Conservation (phyloP, 2,113 vertebrate genomes). For the Hippocampus mohnikei region DNA sequence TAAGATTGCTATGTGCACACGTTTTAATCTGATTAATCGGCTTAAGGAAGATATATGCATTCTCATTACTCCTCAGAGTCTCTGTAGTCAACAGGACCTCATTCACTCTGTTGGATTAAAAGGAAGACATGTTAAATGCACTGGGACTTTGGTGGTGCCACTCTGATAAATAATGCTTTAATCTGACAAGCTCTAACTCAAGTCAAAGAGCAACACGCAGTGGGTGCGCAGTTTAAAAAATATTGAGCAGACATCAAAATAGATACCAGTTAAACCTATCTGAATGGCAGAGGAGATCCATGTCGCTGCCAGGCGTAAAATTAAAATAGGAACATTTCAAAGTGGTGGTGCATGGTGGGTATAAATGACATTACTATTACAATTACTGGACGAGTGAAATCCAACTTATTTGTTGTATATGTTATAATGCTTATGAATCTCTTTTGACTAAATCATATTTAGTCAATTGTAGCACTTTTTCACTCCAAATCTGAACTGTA, state of each 20-base stretch:
- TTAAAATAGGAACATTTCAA: background rate
- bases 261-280: background rate
- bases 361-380: background rate
- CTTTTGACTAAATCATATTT: no score
- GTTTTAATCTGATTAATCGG: conserved; percentile 61
- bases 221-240: background rate
- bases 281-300: background rate
- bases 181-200: background rate
- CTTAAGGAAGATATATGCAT: conserved; percentile 50
- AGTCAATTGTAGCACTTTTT: no score
- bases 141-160: background rate
- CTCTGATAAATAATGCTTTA: background rate
- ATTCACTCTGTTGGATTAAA: conserved; percentile 27
- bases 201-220: background rate
- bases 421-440: no score
- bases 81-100: conserved; percentile 28
- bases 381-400: background rate
- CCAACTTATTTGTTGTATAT: background rate
- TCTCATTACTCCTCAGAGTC: conserved; percentile 28
- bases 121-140: background rate
- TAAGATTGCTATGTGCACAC: background rate
- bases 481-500: no score
- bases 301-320: background rate
- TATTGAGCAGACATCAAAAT: background rate
- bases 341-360: background rate